Base-by-base conservation (phyloP, 2,113 vertebrate species). In the Spheniscus mendiculus region DNA sequence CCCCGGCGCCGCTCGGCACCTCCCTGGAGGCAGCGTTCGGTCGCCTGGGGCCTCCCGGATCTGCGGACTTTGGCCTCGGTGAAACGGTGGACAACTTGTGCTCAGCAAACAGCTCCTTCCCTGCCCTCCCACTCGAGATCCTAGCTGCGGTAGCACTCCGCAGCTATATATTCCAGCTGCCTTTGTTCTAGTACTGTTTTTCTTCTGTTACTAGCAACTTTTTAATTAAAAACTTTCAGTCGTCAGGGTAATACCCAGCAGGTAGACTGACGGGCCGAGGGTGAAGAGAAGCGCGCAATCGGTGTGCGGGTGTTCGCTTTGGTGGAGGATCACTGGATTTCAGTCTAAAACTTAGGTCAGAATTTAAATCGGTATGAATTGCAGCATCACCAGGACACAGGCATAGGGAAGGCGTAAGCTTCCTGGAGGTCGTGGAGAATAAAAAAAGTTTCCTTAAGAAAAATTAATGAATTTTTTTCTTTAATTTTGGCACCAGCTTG, bases 271-370 rank as follows among this genome's bases (percentile, higher is more conserved):
- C 0, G 3, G 61, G 61, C 70, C 36, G 61, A 50, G 29, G 10
- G 12, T 3, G 62, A 67, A 6, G 59, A 42, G 66, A 14, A 53
- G 34, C 38, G 11, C 10, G 1, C 16, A 40, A 3, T 12, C 34
- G 12, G 1, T 14, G 10, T 6, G 27, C 4, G 25, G 65, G 56
- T 34, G 27, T 36, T 72, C 38, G 36, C 87, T 93, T 45, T 38
- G 67, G 53, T 14, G 50, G 13, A 47, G 58, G 50, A 22, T 73
- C 38, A 10, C 6, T 25, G 92, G 34, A 27, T 72, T 29, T 58
- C 55, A 29, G 0, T 32, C 38, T 27, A 65, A 19, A 45, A 30
- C 2, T 34, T 22, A 2, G 0, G 3, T 26, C 40, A 56, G 53
- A 26, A 50, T 47, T 83, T 22, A 12, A 8, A 44, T 40, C 67